Conservation (phyloP, 2,113 vertebrate species). For the Tautogolabrus adspersus region DNA sequence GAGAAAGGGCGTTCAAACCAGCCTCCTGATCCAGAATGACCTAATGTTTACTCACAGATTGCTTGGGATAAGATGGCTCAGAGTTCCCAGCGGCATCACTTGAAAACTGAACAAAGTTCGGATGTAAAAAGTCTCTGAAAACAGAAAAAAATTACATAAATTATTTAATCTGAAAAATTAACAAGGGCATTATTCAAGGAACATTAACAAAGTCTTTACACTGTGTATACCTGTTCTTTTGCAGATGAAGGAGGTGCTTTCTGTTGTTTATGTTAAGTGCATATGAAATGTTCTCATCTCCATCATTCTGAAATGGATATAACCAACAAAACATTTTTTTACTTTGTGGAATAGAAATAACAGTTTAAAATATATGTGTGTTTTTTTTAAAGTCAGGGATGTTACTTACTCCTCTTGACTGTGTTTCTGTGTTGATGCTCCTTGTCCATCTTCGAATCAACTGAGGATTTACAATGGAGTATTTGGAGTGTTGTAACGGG, state of each 20-base stretch:
- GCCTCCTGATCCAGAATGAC: neutral
- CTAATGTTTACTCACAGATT: conserved; percentile 56
- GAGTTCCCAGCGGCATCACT: conserved; percentile 29
- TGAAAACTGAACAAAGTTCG: conserved; percentile 71
- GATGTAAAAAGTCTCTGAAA: conserved; percentile 81
- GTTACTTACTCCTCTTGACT: conserved; percentile 50
- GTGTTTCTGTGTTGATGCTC: conserved; percentile 18
- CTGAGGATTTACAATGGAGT: conserved; percentile 77
- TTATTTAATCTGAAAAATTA: neutral
- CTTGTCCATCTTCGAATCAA: conserved; percentile 63
- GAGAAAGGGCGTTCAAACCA: neutral
- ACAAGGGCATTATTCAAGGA: neutral
- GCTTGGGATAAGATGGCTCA: conserved; percentile 30
- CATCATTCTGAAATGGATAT: conserved; percentile 32
- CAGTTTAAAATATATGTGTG: neutral
- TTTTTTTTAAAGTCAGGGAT: neutral
- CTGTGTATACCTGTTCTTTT: conserved; percentile 76
- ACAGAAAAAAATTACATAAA: neutral
- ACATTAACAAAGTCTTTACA: neutral
- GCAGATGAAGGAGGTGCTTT: conserved; percentile 69
- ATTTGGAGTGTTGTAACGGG: conserved; percentile 51
- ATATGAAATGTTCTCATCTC: conserved; percentile 70
- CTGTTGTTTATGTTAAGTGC: conserved; percentile 71
- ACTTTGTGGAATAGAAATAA: neutral
- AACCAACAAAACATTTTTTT: neutral